Base-by-base conservation (phyloP, 2,888 invertebrate species). In the Oasisia sp. region DNA sequence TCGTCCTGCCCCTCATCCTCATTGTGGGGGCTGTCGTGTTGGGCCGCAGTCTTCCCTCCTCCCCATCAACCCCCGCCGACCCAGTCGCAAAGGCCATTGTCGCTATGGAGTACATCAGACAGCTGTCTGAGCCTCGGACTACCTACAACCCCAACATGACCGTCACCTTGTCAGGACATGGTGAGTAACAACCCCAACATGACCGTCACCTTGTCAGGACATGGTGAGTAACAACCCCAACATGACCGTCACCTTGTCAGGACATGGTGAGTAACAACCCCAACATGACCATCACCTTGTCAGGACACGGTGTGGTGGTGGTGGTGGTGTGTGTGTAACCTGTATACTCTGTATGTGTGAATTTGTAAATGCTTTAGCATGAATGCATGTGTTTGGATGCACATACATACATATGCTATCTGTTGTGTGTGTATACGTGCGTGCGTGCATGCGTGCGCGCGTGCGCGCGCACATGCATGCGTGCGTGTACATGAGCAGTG, bases 1-100 rank as follows among this genome's bases (percentile, higher is more conserved):
- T 93, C 32, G 58, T 93, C 11, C 74, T 93, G 19, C 93, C 93
- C 0, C 56, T 93, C 0, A n/a, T 92, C 0, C 92, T 93, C 45
- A 58, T 93, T 32, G 32, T 92, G 5, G 32, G 27, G 12, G 92
- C 91, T 0, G 89, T 90, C 12, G 91, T 91, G n/a, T 32, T 92
- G 32, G 11, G 32, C 38, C 5, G 27, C 38, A 38, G n/a, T 32
- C 58, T 91, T 58, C 1, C 9, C 5, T 12, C 12, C n/a, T 9
- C 7, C 90, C 2, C 27, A 8, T 8, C 89, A 45, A 19, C n/a
- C 0, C 11, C 89, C 27, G 32, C 11, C 11, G 89, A 58, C 19
- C 91, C 91, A 14, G 27, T 32, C n/a, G 32, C 91, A 9, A 32
- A 91, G 32, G 14, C 44, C 14, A 32, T 92, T 14, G 45, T 12